These are phyloP conservation scores for Cheilosia impressa DNA, from an alignment of 2,888 invertebrate species.

Conservation along the genomic window DNA sequence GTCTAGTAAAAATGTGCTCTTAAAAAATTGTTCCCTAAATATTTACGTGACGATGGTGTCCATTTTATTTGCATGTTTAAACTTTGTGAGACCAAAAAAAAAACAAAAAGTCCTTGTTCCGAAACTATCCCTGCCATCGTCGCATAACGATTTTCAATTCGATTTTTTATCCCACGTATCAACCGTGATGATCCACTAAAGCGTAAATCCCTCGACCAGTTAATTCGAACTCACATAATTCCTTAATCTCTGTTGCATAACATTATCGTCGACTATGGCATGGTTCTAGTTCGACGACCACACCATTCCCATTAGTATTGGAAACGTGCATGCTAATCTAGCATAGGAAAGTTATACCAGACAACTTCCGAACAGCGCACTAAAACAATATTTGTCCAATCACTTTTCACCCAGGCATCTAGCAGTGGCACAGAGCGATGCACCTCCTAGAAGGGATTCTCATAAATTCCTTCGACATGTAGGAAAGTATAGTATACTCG, in stretches of 20 bases:
- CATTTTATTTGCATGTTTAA: neutral
- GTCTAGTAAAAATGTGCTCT: too few relatives aligned
- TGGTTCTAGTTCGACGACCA: constrained; percentile 38
- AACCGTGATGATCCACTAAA: constrained; percentile 1
- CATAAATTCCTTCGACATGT: constrained; percentile 70
- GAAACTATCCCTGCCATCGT: neutral
- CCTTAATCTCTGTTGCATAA: constrained; percentile 60
- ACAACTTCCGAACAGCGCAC: constrained; percentile 67
- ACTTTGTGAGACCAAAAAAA: too few relatives aligned
- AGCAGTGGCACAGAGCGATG: constrained; percentile 21
- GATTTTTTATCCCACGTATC: neutral
- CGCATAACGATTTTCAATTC: neutral
- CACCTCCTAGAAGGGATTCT: constrained; percentile 68
- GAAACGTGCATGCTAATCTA: constrained; percentile 56
- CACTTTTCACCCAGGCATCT: constrained; percentile 60
- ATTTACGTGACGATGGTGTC: neutral
- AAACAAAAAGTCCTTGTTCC: neutral
- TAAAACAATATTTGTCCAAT: constrained; percentile 75
- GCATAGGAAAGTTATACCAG: constrained; percentile 61
- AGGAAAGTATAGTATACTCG: constrained; percentile 42
- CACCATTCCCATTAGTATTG: constrained; percentile 45
- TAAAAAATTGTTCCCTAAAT: too few relatives aligned
- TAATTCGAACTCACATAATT: constrained; percentile 51
- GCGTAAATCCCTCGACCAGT: constrained; percentile 44
- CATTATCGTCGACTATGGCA: constrained; percentile 39